A percentile compares a stretch with the other conserved stretches of the same genome.
Evolutionary conservation across 2,113 vertebrate species (phyloP).

Genomic region (Clinocottus analis): DNA sequence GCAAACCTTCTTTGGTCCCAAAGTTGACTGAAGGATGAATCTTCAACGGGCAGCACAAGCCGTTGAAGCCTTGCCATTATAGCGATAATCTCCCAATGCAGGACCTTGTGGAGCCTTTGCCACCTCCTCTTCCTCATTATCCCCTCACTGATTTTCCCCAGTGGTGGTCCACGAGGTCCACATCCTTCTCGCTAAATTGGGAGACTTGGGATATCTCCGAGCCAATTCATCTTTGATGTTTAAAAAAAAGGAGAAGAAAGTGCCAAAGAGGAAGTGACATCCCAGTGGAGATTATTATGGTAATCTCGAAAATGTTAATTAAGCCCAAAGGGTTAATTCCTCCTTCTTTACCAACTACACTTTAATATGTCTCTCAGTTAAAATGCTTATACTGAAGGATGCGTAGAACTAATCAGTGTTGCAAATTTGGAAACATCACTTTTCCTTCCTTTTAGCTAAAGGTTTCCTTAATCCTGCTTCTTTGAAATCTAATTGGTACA

Average conservation of each 20-base stretch:
- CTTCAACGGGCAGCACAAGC: slow-evolving; percentile 37
- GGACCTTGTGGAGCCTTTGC: slow-evolving; percentile 57
- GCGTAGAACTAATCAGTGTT: slow-evolving; percentile 68
- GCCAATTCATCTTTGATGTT: slow-evolving; percentile 79
- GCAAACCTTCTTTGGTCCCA: slow-evolving; percentile 1
- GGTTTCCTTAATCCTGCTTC: slow-evolving; percentile 73
- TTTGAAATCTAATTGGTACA: slow-evolving; percentile 75
- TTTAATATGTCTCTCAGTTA: slow-evolving; percentile 72
- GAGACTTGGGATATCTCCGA: slow-evolving; percentile 66
- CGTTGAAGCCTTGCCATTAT: slow-evolving; percentile 45
- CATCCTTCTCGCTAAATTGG: slow-evolving; percentile 71
- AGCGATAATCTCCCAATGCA: slow-evolving; percentile 60
- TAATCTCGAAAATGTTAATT: slow-evolving; percentile 83
- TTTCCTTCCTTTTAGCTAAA: slow-evolving; percentile 66
- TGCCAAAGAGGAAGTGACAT: slow-evolving; percentile 67
- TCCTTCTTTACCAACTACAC: slow-evolving; percentile 62
- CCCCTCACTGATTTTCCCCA: slow-evolving; percentile 50
- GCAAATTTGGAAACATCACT: slow-evolving; percentile 52
- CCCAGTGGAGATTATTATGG: slow-evolving; percentile 77
- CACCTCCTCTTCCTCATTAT: slow-evolving; percentile 58
- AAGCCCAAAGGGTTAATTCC: slow-evolving; percentile 81
- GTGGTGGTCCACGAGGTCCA: slow-evolving; percentile 61
- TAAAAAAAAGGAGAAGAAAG: slow-evolving; percentile 50
- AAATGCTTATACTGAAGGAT: slow-evolving; percentile 53
- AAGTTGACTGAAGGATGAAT: slow-evolving; percentile 38